Conservation (phyloP, 1,140 invertebrate genomes). For the Drosophila jambulina region DNA sequence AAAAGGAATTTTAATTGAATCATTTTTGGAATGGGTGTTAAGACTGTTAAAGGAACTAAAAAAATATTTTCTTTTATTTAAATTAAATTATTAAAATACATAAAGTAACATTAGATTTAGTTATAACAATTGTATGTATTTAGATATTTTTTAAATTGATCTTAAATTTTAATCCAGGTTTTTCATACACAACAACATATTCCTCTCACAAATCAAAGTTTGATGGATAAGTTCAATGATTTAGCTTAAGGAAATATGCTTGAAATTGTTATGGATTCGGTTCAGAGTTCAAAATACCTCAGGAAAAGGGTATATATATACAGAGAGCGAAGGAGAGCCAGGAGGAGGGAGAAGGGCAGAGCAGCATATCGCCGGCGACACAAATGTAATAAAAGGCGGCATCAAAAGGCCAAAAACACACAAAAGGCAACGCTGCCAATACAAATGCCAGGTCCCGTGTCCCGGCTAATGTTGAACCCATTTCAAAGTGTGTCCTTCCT, state of each 20-base stretch:
- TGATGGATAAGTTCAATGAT: not conserved
- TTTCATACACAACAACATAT: not conserved
- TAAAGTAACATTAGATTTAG: not conserved
- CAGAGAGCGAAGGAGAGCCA: too few relatives aligned
- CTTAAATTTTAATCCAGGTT: not conserved
- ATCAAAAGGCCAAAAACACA: conserved; percentile 65
- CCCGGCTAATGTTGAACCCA: conserved; percentile 60
- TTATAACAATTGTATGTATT: not conserved
- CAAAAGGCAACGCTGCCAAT: conserved; percentile 48
- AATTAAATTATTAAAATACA: not conserved
- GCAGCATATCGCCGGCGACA: conserved; percentile 26
- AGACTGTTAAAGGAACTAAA: not conserved
- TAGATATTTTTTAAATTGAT: not conserved
- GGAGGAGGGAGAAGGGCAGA: not conserved
- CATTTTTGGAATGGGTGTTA: not conserved
- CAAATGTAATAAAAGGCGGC: conserved; percentile 67
- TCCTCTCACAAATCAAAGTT: not conserved
- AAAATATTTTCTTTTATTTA: not conserved
- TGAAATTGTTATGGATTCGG: conserved; percentile 2
- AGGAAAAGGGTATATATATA: conserved; percentile 9
- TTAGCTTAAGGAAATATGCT: conserved; percentile 8
- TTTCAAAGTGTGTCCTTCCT: conserved; percentile 65
- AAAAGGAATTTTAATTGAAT: not conserved
- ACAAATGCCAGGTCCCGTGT: conserved; percentile 51
- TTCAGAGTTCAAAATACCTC: conserved; percentile 4